phyloP scores from a whole-genome alignment of 1,140 invertebrate species.

The Pogonomyrmex barbatus region DNA sequence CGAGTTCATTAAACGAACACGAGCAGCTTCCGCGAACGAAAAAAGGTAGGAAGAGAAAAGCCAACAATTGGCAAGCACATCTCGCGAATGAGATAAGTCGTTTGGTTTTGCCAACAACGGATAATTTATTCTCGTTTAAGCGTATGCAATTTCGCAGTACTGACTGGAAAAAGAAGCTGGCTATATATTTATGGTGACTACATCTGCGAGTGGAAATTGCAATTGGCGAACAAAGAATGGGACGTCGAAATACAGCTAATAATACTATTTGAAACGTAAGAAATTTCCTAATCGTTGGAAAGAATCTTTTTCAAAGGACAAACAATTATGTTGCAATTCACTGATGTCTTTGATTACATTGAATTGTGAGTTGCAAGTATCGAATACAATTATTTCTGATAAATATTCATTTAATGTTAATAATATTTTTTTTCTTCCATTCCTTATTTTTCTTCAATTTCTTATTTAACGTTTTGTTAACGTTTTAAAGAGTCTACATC shows the following conservation, averaged over 20 bases:
- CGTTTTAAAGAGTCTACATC: background rate
- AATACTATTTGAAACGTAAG: background rate
- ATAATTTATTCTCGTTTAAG: constrained; percentile 39
- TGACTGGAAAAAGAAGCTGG: background rate
- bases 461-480: background rate
- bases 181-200: background rate
- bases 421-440: background rate
- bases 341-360: background rate
- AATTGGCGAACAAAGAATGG: background rate
- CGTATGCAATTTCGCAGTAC: background rate
- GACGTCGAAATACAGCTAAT: background rate
- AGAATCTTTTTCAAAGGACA: background rate
- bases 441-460: background rate
- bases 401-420: background rate
- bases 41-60: background rate
- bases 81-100: constrained; percentile 29
- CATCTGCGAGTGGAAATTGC: background rate
- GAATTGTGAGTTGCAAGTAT: background rate
- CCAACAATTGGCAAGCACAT: constrained; percentile 13
- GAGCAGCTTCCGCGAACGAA: constrained; percentile 36
- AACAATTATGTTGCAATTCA: background rate
- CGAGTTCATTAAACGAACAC: constrained; percentile 57
- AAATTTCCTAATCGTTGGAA: background rate
- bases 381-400: background rate
- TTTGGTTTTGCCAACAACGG: background rate